Conservation (phyloP, 1,140 invertebrate species). For the Neodiprion lecontei region DNA sequence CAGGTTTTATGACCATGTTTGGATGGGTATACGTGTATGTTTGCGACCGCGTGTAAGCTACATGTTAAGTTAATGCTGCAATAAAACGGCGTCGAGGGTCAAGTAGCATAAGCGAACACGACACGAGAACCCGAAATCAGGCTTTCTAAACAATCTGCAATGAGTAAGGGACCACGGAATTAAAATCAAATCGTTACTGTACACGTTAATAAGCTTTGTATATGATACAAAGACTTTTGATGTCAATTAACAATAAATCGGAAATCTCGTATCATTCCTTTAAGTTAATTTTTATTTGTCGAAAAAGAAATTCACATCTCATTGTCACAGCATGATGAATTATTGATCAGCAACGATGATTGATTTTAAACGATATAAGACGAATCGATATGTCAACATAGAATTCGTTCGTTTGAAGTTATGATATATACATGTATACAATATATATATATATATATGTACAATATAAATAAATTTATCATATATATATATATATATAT, state of each 20-base stretch:
- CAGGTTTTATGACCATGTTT: neutral
- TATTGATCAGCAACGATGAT: too few relatives aligned
- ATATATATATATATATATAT: constrained; percentile 8
- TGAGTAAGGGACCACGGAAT: neutral
- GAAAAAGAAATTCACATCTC: too few relatives aligned
- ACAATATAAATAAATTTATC: too few relatives aligned
- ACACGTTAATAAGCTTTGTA: neutral
- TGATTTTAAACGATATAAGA: neutral
- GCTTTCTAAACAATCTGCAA: neutral
- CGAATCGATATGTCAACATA: neutral
- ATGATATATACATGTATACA: neutral
- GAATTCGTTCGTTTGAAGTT: neutral
- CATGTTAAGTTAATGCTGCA: neutral
- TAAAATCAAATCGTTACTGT: neutral
- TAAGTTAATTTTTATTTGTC: neutral
- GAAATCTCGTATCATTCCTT: neutral
- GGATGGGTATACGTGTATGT: neutral
- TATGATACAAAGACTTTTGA: neutral
- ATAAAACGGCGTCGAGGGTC: neutral
- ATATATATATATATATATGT: constrained; percentile 9
- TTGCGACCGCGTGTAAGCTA: neutral
- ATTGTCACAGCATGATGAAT: too few relatives aligned
- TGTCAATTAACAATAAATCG: neutral
- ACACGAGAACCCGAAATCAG: neutral
- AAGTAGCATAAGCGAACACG: neutral